phyloP scores from a whole-genome alignment of 1,140 invertebrate genomes.

The Pissodes strobi region DNA sequence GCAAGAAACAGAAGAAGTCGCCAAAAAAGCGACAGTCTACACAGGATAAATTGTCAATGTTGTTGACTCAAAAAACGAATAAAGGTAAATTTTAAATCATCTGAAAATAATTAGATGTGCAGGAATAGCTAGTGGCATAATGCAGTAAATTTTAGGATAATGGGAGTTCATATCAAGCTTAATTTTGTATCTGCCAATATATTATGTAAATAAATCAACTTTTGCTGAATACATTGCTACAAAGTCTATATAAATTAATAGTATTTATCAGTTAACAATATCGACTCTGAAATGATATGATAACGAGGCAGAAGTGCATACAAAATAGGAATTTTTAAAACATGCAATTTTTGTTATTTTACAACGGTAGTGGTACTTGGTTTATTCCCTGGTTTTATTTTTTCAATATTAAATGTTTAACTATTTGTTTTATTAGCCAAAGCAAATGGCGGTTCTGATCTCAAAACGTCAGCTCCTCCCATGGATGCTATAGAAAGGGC shows the following conservation, averaged over 20 bases:
- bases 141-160: too few relatives aligned
- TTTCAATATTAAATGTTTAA: background rate
- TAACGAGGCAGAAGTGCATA: too few relatives aligned
- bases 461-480: slow-evolving; percentile 64
- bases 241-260: too few relatives aligned
- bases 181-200: too few relatives aligned
- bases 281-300: too few relatives aligned
- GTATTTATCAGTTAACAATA: too few relatives aligned
- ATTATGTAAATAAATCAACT: too few relatives aligned
- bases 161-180: too few relatives aligned
- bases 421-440: slow-evolving; percentile 27
- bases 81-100: slow-evolving; percentile 34
- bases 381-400: background rate
- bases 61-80: slow-evolving; percentile 64
- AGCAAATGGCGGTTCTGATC: slow-evolving; percentile 45
- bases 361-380: background rate
- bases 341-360: background rate
- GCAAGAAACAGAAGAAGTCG: slow-evolving; percentile 71
- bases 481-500: slow-evolving; percentile 83
- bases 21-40: slow-evolving; percentile 70
- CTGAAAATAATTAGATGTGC: too few relatives aligned
- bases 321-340: too few relatives aligned
- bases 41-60: slow-evolving; percentile 75
- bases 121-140: too few relatives aligned
- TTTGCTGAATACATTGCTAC: too few relatives aligned